Base-by-base conservation (phyloP, 2,113 vertebrate species). In the Sapayoa aenigma region DNA sequence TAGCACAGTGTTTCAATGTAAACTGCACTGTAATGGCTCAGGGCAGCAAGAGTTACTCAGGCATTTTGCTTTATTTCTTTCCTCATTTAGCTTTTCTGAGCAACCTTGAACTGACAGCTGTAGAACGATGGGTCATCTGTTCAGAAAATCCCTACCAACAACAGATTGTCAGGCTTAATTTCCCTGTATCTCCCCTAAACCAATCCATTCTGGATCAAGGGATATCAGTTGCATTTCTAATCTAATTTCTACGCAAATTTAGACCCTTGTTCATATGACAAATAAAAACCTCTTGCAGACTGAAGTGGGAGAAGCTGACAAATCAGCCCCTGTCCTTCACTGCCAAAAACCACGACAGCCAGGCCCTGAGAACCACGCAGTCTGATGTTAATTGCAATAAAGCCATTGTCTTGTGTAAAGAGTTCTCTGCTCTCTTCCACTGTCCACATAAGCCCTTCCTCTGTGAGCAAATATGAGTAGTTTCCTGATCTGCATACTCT, bases 1-100 rank as follows among this genome's bases (percentile, higher is more conserved):
- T 80, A 97, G 96, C 86, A 91, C 78, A 78, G 65, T 3, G 35
- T 30, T 68, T 90, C 52, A 59, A 4, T 9, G 73, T 27, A 79
- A 90, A 93, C 86, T 65, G 76, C 72, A 65, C 0, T 14, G 47
- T 41, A 78, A 75, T 4, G 46, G 53, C 85, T 86, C 0, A 3
- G 33, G 79, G 71, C 24, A 20, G 72, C 33, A 83, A 14, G 4
- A 55, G 5, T 72, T 65, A 35, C 6, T 50, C 52, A 9, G 65
- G 71, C 5, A 3, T 47, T 78, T n/a, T 44, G n/a, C 37, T 13
- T 5, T 1, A 1, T 0, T 14, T 41, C 78, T 53, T 62, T 1
- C 47, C 25, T 55, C 21, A 8, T 68, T 93, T 55, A 90, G 69
- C 27, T 89, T 52, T 44, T 67, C 65, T 60, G 25, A 87, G 44